Conservation (phyloP, 2,888 invertebrate genomes). For the Tribolium freemani region DNA sequence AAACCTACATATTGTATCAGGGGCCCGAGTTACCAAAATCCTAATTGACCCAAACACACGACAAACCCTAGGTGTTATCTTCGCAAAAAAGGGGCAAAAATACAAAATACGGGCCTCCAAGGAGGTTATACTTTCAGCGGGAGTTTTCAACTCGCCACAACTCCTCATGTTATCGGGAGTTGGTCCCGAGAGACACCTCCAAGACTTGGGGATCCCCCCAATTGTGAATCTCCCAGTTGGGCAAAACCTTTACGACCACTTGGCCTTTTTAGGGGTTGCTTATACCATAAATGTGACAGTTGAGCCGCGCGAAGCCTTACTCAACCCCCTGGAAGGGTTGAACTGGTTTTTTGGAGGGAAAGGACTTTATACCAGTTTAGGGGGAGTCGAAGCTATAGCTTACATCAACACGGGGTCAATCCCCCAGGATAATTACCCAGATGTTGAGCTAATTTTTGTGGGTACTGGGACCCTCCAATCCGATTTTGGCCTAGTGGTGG, state of each 20-base stretch:
- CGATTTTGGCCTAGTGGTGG: slow-evolving; percentile 67
- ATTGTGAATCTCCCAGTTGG: slow-evolving; percentile 77
- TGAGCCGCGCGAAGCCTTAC: slow-evolving; percentile 33
- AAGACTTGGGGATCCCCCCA: slow-evolving; percentile 72
- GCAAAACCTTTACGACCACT: slow-evolving; percentile 77
- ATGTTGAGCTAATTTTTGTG: slow-evolving; percentile 75
- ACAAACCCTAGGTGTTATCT: slow-evolving; percentile 67
- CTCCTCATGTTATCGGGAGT: slow-evolving; percentile 78
- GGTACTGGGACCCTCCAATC: slow-evolving; percentile 73
- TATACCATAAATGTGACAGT: slow-evolving; percentile 70
- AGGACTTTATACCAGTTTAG: slow-evolving; percentile 72
- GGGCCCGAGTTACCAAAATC: slow-evolving; percentile 72
- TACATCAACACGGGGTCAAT: slow-evolving; percentile 71
- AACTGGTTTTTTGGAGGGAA: slow-evolving; percentile 67
- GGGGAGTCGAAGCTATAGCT: slow-evolving; percentile 72
- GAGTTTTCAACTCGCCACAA: slow-evolving; percentile 86
- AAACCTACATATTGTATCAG: slow-evolving; percentile 73
- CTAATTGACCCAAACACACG: slow-evolving; percentile 69
- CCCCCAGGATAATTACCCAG: slow-evolving; percentile 72
- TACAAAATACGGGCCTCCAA: slow-evolving; percentile 73
- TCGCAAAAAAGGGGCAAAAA: neutral
- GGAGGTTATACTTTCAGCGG: slow-evolving; percentile 85
- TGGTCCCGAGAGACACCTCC: slow-evolving; percentile 74
- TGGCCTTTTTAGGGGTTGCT: slow-evolving; percentile 73
- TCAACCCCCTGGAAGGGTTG: slow-evolving; percentile 58